Conservation (phyloP, 2,888 invertebrate genomes). For the Tetramorium bicarinatum region DNA sequence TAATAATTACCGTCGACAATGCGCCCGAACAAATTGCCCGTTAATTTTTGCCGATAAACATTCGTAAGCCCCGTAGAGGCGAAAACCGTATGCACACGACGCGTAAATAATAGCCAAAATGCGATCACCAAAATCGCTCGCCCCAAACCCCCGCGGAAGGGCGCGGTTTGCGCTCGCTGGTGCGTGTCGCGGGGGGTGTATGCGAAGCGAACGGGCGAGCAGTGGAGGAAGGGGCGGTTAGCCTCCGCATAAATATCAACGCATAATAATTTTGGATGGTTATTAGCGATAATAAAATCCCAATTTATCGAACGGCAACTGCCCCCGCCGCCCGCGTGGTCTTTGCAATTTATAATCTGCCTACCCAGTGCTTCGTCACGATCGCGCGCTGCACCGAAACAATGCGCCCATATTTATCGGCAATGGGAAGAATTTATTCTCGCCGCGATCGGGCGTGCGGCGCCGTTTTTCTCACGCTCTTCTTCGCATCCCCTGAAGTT, state of each 20-base stretch:
- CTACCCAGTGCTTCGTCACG: conserved; percentile 76
- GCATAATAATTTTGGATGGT: conserved; percentile 85
- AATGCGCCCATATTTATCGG: conserved; percentile 52
- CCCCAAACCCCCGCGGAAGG: conserved; percentile 51
- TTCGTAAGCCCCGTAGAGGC: conserved; percentile 79
- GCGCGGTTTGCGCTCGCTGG: conserved; percentile 20
- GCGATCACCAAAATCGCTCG: conserved; percentile 72
- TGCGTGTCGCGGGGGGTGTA: not conserved
- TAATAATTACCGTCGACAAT: conserved; percentile 83
- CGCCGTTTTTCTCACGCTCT: conserved; percentile 15
- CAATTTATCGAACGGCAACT: conserved; percentile 82
- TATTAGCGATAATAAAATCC: conserved; percentile 86
- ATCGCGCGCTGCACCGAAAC: conserved; percentile 67
- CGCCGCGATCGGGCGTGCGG: not conserved
- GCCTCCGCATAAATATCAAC: conserved; percentile 81
- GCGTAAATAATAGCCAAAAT: conserved; percentile 80
- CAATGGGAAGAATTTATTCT: conserved; percentile 49
- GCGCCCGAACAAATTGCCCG: conserved; percentile 81
- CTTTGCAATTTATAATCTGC: conserved; percentile 80
- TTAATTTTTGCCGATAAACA: conserved; percentile 86
- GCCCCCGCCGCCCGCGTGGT: conserved; percentile 13
- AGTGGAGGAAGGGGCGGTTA: conserved; percentile 65
- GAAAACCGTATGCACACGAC: conserved; percentile 78
- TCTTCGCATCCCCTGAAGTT: not conserved
- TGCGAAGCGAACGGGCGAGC: conserved; percentile 20